Base-by-base conservation (phyloP, 2,113 vertebrate species). In the Psettodes erumei region DNA sequence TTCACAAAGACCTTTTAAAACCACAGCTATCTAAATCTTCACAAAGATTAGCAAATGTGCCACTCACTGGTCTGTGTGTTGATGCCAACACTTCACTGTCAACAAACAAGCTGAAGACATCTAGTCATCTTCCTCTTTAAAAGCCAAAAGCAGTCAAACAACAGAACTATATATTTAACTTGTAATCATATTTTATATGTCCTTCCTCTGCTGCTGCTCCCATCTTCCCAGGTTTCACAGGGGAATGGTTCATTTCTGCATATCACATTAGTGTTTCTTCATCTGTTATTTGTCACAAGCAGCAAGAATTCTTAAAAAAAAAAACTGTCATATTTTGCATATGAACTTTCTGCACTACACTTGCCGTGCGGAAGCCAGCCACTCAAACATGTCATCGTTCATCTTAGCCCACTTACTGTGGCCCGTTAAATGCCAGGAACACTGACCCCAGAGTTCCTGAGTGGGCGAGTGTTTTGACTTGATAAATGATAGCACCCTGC, bases 391-490 rank as follows among this genome's bases (percentile, higher is more conserved):
- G 18, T 38, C 78, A 53, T 12, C 48, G 21, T 55, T 65, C 72
- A 30, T 68, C 43, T 27, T 71, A 16, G 43, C 76, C 77, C 70
- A 80, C 75, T 80, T 68, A 55, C 58, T 70, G 75, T 48, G 8
- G 21, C 40, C 59, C 2, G 51, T 42, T 76, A 77, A 77, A 79
- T 77, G 64, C 68, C 48, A 77, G 54, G 2, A 19, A 15, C 2
- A 3, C 33, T 77, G 78, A 87, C 75, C 72, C 60, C 54, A 0
- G 21, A 37, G 53, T 62, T 63, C 19, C 23, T 28, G 12, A 62
- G 82, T 71, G 80, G 80, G 69, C 1, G n/a, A 53, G 62, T 78
- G 80, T 86, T 84, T 75, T 62, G 32, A 84, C 77, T 78, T 68
- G 71, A 76, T 82, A 82, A 82, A 87, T 71, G 63, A 72, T 66